These are phyloP conservation scores for Xanthia icteritia DNA, from an alignment of 2,888 invertebrate genomes.

Conservation along the genomic window DNA sequence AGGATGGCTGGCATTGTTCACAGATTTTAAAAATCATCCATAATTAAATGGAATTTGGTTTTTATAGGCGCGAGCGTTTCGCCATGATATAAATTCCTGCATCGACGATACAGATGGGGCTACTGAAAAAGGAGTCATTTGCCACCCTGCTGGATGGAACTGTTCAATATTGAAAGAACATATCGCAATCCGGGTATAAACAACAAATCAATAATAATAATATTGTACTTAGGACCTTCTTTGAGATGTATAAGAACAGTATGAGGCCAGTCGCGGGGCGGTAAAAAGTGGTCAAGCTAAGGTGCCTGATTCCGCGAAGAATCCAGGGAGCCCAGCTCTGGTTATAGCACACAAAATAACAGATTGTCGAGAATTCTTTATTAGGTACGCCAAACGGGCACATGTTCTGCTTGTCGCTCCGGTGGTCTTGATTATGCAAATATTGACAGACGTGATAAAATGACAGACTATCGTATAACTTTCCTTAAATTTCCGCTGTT, in stretches of 20 bases:
- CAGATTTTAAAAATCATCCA: conserved; percentile 90
- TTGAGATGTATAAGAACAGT: conserved; percentile 74
- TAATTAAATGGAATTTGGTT: conserved; percentile 90
- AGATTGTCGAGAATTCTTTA: conserved; percentile 63
- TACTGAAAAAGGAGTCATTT: conserved; percentile 83
- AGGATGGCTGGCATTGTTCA: conserved; percentile 89
- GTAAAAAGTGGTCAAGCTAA: conserved; percentile 83
- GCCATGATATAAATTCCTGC: conserved; percentile 87
- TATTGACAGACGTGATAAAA: conserved; percentile 21
- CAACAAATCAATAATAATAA: conserved; percentile 76
- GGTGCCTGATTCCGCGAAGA: conserved; percentile 84
- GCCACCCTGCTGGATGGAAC: conserved; percentile 84
- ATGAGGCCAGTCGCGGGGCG: conserved; percentile 75
- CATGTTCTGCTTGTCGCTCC: conserved; percentile 28
- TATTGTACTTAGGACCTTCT: conserved; percentile 79
- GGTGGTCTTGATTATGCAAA: conserved; percentile 65
- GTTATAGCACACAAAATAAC: conserved; percentile 68
- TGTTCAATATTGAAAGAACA: conserved; percentile 78
- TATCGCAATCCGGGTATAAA: conserved; percentile 62
- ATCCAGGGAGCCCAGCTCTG: conserved; percentile 76
- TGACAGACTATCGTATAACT: conserved; percentile 5
- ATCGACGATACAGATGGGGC: conserved; percentile 74
- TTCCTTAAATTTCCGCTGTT: conserved; percentile 4
- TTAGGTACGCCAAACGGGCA: conserved; percentile 51
- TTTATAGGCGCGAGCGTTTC: conserved; percentile 82